Evolutionary conservation across 2,797 vertebrate species (phyloP), one percentile per base, ranked within the genome.

Genomic region (Malurus leucopterus): DNA sequence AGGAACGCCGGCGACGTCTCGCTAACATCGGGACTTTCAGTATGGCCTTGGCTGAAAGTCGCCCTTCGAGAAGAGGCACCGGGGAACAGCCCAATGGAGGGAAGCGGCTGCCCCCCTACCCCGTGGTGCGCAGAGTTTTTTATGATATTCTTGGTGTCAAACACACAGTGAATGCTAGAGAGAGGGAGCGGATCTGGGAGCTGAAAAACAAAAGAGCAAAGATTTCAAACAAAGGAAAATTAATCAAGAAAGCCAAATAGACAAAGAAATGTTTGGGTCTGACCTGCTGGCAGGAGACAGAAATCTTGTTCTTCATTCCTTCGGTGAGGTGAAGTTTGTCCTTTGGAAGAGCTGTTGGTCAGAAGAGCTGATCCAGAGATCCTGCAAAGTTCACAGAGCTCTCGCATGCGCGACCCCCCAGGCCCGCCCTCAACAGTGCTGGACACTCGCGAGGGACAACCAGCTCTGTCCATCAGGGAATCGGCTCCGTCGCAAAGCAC

Each of bases 201-300:
- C 97, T 97, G 97, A 98, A 98, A 98, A 98, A 98, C 98, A 98
- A 97, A 98, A 97, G 97, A 97, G 97, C 96, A 97, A 98, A 97
- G 97, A 98, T 97, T 97, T 97, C 96, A 97, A 97, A 97, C 96
- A 96, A 97, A 96, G 97, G 96, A 97, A 96, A 96, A 96, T 95
- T 89, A 95, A 97, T 94, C 96, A 95, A 95, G 97, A 97, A 97
- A 98, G 97, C 97, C 98, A 98, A 98, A 97, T 98, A 98, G 97
- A 98, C 96, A 98, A 99, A 98, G 98, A 99, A 99, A 98, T 99
- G 98, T 98, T 99, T 98, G 98, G 98, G 98, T 99, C 99, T 99
- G 99, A 99, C 99, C 99, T 99, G 99, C 98, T 98, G 98, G 97
- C 98, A 98, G 98, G 97, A 96, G 98, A 98, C 95, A 97, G 97